phyloP scores from a whole-genome alignment of 1,140 invertebrate species.

The Scaptomyza graminum region DNA sequence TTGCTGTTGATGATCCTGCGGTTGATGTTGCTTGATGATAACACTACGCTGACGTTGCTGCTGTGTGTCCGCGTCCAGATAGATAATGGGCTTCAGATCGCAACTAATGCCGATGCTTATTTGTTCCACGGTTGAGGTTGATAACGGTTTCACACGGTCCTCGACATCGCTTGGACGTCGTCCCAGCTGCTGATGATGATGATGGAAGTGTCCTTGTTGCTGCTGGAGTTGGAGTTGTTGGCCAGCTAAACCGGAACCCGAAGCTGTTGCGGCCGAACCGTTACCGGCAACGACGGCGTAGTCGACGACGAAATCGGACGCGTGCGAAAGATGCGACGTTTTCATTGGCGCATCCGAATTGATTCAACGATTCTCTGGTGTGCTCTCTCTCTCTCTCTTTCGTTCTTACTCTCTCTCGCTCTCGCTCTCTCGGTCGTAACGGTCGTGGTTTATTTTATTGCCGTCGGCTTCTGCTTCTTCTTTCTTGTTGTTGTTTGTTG shows the following conservation, averaged over 20 bases:
- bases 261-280: slow-evolving; percentile 21
- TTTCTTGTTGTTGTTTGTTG: slow-evolving; percentile 13
- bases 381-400: slow-evolving; percentile 27
- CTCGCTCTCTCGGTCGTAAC: slow-evolving; percentile 20
- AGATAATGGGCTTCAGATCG: slow-evolving; percentile 61
- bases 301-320: slow-evolving; percentile 75
- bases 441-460: slow-evolving; percentile 18
- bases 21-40: slow-evolving; percentile 33
- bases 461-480: neutral
- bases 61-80: slow-evolving; percentile 33
- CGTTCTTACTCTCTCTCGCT: slow-evolving; percentile 13
- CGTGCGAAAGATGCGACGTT: slow-evolving; percentile 69
- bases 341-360: slow-evolving; percentile 77
- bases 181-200: neutral
- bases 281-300: slow-evolving; percentile 66
- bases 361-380: slow-evolving; percentile 43
- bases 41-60: slow-evolving; percentile 47
- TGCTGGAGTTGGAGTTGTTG: neutral
- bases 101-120: slow-evolving; percentile 53
- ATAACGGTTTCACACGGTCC: slow-evolving; percentile 25
- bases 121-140: slow-evolving; percentile 37
- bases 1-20: slow-evolving; percentile 17
- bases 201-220: neutral
- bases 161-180: slow-evolving; percentile 8
- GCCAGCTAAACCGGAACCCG: neutral